Percentiles rank a stretch among this genome's conserved stretches.
These are phyloP conservation scores for Plusia festucae DNA, from an alignment of 2,888 invertebrate genomes.

Conservation along the genomic window DNA sequence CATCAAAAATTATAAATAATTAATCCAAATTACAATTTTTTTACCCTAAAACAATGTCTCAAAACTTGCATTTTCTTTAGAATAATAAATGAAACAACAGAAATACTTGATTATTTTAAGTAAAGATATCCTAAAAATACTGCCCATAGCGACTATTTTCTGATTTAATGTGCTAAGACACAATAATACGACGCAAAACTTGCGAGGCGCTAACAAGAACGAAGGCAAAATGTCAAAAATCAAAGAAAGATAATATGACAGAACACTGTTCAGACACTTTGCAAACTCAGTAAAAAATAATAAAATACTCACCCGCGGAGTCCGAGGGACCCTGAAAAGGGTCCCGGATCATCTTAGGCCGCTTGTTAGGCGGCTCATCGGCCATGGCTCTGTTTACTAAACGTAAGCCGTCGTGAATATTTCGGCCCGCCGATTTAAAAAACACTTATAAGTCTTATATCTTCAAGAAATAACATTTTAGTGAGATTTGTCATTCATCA, in stretches of 20 bases:
- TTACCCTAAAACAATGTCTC: slow-evolving; percentile 41
- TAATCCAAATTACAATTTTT: slow-evolving; percentile 32
- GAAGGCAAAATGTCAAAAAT: slow-evolving; percentile 85
- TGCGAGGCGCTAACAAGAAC: slow-evolving; percentile 84
- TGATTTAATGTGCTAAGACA: slow-evolving; percentile 63
- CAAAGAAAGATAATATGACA: slow-evolving; percentile 85
- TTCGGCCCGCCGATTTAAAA: slow-evolving; percentile 90
- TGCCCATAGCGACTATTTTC: slow-evolving; percentile 43
- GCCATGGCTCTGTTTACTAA: slow-evolving; percentile 95
- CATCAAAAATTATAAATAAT: slow-evolving; percentile 12
- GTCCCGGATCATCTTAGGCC: slow-evolving; percentile 96
- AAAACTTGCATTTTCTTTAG: slow-evolving; percentile 46
- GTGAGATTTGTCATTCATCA: slow-evolving; percentile 88
- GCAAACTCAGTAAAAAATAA: slow-evolving; percentile 76
- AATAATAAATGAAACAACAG: slow-evolving; percentile 58
- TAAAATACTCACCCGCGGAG: slow-evolving; percentile 92
- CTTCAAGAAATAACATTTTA: slow-evolving; percentile 88
- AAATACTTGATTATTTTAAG: slow-evolving; percentile 35
- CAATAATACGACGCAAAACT: slow-evolving; percentile 88
- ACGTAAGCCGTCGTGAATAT: slow-evolving; percentile 91
- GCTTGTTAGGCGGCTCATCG: slow-evolving; percentile 99
- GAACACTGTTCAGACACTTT: slow-evolving; percentile 77
- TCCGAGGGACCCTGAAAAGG: slow-evolving; percentile 95
- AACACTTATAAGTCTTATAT: slow-evolving; percentile 88
- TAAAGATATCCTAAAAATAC: slow-evolving; percentile 31